Evolutionary conservation across 2,113 vertebrate genomes (phyloP).

Genomic region (Cochlearius cochlearius): DNA sequence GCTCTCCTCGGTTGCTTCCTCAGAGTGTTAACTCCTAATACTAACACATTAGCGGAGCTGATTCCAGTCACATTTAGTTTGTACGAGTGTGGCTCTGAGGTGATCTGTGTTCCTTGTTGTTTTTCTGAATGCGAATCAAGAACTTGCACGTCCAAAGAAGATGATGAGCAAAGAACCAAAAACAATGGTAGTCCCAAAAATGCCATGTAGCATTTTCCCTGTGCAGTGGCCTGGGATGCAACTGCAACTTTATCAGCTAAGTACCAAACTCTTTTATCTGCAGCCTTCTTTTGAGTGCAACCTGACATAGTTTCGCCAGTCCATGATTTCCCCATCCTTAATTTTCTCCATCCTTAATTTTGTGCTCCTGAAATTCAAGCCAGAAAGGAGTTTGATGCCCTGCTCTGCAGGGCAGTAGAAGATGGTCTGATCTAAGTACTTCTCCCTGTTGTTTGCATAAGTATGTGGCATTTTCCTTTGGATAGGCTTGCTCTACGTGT

Average conservation of each 20-base stretch:
- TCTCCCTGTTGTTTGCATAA: not conserved
- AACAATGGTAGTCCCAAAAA: not conserved
- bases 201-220: not conserved
- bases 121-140: not conserved
- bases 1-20: not conserved
- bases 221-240: not conserved
- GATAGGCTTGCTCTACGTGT: not conserved
- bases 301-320: not conserved
- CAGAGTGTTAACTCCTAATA: not conserved
- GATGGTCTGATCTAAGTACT: not conserved
- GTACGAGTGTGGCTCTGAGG: not conserved
- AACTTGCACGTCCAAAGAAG: not conserved
- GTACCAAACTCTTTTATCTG: not conserved
- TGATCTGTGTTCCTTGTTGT: not conserved
- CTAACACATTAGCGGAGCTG: not conserved
- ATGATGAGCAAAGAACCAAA: not conserved
- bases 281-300: not conserved
- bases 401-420: not conserved
- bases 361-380: not conserved
- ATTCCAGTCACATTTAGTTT: not conserved
- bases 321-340: not conserved
- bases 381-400: not conserved
- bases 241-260: not conserved
- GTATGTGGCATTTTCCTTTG: slow-evolving; percentile 11
- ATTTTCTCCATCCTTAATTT: not conserved